phyloP scores from a whole-genome alignment of 2,888 invertebrate species.

The Himalopsyche japonica region DNA sequence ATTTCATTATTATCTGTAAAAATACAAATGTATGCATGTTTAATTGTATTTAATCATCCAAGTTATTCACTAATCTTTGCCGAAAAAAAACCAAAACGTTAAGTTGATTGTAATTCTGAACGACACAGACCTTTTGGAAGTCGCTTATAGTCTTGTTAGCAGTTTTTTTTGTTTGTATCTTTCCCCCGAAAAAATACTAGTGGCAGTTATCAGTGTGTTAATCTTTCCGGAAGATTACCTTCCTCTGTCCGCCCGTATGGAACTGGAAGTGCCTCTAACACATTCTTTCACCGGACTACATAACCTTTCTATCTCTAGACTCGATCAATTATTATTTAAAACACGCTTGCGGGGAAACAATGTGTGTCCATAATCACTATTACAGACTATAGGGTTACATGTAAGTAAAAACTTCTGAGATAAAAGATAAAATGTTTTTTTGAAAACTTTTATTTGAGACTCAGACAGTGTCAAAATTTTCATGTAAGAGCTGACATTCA shows the following conservation, averaged over 20 bases:
- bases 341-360: constrained; percentile 26
- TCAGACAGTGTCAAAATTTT: no score
- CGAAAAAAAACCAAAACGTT: no score
- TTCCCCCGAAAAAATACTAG: constrained; percentile 4
- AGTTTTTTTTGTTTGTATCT: neutral
- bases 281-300: constrained; percentile 11
- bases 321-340: constrained; percentile 34
- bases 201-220: constrained; percentile 17
- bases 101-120: no score
- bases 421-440: no score
- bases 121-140: no score
- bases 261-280: neutral
- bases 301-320: constrained; percentile 19
- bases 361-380: constrained; percentile 13
- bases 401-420: neutral
- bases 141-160: no score
- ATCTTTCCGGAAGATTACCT: constrained; percentile 36
- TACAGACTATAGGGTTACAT: neutral
- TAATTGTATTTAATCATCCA: no score
- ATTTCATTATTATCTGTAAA: no score
- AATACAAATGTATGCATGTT: no score
- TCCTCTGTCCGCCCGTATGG: neutral
- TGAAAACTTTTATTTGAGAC: no score
- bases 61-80: no score
- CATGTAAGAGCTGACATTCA: no score